Evolutionary conservation across 2,113 vertebrate species (phyloP).

Genomic region (Chloebia gouldiae): DNA sequence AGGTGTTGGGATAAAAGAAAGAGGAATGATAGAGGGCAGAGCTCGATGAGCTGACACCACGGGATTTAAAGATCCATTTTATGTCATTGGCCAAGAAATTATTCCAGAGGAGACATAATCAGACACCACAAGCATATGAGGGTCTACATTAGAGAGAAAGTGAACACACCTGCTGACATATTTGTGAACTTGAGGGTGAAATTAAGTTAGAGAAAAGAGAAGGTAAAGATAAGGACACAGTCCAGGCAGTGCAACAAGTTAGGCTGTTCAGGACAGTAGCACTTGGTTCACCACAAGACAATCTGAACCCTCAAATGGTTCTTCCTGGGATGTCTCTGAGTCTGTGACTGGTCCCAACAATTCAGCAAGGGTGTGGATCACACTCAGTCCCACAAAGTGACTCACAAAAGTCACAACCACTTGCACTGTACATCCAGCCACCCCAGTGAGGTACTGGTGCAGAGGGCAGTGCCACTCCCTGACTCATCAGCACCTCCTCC

Average conservation of each 20-base stretch:
- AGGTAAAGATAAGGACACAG: background rate
- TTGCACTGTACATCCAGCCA: background rate
- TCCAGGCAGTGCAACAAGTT: background rate
- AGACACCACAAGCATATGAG: background rate
- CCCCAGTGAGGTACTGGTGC: background rate
- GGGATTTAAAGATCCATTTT: background rate
- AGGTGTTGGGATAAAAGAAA: background rate
- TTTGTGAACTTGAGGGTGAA: background rate
- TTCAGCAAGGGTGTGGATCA: conserved; percentile 23
- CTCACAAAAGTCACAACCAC: background rate
- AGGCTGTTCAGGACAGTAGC: background rate
- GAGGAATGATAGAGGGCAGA: background rate
- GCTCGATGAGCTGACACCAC: background rate
- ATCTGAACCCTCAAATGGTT: background rate
- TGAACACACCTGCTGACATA: background rate
- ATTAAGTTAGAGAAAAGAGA: background rate
- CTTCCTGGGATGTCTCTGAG: background rate
- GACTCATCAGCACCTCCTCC: conserved; percentile 17
- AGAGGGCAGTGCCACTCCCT: conserved; percentile 43
- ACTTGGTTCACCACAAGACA: background rate
- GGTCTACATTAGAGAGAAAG: background rate
- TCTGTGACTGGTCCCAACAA: background rate
- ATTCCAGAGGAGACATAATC: background rate
- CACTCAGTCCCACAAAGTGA: conserved; percentile 9
- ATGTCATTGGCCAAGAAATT: background rate